Percentiles rank a stretch among this genome's conserved stretches.
phyloP scores from a whole-genome alignment of 2,888 invertebrate species.

The Odontocolon sp. region DNA sequence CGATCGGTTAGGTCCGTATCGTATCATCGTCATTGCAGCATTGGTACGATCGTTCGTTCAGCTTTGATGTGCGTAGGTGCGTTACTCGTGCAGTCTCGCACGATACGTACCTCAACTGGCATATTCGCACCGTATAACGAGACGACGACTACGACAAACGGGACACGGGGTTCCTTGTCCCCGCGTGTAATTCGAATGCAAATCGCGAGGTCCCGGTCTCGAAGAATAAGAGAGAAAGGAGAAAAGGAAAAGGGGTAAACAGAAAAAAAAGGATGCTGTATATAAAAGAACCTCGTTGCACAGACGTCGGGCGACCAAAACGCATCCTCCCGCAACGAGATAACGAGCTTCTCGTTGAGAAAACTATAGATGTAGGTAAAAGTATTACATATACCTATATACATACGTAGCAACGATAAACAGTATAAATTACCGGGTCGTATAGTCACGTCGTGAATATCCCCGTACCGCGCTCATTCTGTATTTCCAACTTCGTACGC shows the following conservation, averaged over 20 bases:
- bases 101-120: slow-evolving; percentile 61
- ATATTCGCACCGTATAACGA: slow-evolving; percentile 32
- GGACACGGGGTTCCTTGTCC: slow-evolving; percentile 41
- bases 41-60: slow-evolving; percentile 24
- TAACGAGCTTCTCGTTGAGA: slow-evolving; percentile 47
- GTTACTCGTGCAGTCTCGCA: slow-evolving; percentile 67
- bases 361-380: slow-evolving; percentile 5
- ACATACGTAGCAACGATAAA: slow-evolving; percentile 38
- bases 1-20: neutral
- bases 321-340: slow-evolving; percentile 33
- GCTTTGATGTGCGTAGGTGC: slow-evolving; percentile 67
- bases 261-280: slow-evolving; percentile 20
- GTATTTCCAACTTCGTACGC: neutral
- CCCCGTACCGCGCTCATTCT: neutral
- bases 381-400: slow-evolving; percentile 4
- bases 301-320: slow-evolving; percentile 30
- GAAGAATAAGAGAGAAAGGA: slow-evolving; percentile 16
- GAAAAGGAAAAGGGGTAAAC: slow-evolving; percentile 21
- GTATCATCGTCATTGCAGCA: slow-evolving; percentile 35
- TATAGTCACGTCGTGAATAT: slow-evolving; percentile 12
- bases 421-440: slow-evolving; percentile 45
- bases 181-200: slow-evolving; percentile 59
- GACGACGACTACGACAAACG: slow-evolving; percentile 10
- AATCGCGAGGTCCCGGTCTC: slow-evolving; percentile 18
- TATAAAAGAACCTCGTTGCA: slow-evolving; percentile 27